These are phyloP conservation scores for Neoniphon sammara DNA, from an alignment of 2,797 vertebrate species.

Conservation along the genomic window DNA sequence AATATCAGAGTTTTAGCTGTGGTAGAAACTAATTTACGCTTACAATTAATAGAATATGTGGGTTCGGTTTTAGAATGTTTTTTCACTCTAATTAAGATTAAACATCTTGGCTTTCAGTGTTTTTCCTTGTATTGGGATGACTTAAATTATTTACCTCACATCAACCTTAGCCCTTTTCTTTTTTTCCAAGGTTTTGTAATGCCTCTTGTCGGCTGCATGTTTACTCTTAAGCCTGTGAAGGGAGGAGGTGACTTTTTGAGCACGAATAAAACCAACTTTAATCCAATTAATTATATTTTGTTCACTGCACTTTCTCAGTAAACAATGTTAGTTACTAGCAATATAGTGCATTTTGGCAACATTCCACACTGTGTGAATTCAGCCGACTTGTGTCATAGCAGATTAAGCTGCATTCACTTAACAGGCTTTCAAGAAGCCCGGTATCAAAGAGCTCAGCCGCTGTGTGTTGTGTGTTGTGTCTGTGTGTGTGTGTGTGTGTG, in stretches of 20 bases:
- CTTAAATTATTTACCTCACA: not conserved
- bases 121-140: not conserved
- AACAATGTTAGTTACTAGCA: not conserved
- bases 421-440: conserved; percentile 10
- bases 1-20: conserved; percentile 27
- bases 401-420: conserved; percentile 50
- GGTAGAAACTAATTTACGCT: conserved; percentile 19
- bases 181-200: not conserved
- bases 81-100: not conserved
- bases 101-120: not conserved
- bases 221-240: not conserved
- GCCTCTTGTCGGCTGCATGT: too few species aligned
- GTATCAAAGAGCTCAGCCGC: not conserved
- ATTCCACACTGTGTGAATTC: not conserved
- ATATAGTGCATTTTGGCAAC: not conserved
- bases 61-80: not conserved
- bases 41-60: not conserved
- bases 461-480: conserved; percentile 6
- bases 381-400: conserved; percentile 38
- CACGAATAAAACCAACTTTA: not conserved
- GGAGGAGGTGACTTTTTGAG: not conserved
- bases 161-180: not conserved
- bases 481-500: conserved; percentile 13
- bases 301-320: not conserved
- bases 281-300: not conserved